These are phyloP conservation scores for Myotis pilosus DNA, from an alignment of 2,797 vertebrate species.

Conservation along the genomic window DNA sequence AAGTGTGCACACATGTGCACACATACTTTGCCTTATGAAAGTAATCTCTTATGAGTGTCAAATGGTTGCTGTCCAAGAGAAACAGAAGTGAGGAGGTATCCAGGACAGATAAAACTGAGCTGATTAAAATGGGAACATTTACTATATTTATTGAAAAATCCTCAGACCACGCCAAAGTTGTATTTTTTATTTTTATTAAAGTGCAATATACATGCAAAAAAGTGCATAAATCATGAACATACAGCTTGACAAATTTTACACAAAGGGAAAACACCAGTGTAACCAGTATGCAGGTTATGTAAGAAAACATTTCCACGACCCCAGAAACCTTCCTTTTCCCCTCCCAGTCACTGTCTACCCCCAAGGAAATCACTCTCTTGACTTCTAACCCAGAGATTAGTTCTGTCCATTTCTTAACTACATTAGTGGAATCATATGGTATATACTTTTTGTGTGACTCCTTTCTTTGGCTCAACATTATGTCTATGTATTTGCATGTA, in stretches of 20 bases:
- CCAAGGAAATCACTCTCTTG: background rate
- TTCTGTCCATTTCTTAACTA: background rate
- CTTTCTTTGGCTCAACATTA: background rate
- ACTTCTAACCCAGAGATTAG: background rate
- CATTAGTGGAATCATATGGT: background rate
- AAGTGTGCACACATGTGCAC: background rate
- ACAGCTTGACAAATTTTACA: background rate
- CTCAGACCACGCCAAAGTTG: slow-evolving; percentile 52
- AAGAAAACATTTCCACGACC: background rate
- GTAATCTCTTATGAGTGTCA: slow-evolving; percentile 60
- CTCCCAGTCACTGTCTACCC: background rate
- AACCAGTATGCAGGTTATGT: background rate
- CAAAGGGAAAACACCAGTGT: background rate
- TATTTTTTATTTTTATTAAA: slow-evolving; percentile 52
- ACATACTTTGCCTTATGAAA: slow-evolving; percentile 33
- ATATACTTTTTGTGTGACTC: background rate
- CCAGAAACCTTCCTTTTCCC: background rate
- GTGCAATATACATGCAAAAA: background rate
- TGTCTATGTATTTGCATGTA: background rate
- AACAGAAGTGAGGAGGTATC: slow-evolving; percentile 61
- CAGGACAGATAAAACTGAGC: slow-evolving; percentile 46
- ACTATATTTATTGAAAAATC: slow-evolving; percentile 42
- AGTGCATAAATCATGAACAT: background rate
- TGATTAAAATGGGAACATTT: slow-evolving; percentile 68
- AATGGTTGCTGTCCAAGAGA: slow-evolving; percentile 29